Percentiles rank a stretch among this genome's conserved stretches.
These are phyloP conservation scores for Cyprinodon tularosa DNA, from an alignment of 2,113 vertebrate genomes.

Conservation along the genomic window DNA sequence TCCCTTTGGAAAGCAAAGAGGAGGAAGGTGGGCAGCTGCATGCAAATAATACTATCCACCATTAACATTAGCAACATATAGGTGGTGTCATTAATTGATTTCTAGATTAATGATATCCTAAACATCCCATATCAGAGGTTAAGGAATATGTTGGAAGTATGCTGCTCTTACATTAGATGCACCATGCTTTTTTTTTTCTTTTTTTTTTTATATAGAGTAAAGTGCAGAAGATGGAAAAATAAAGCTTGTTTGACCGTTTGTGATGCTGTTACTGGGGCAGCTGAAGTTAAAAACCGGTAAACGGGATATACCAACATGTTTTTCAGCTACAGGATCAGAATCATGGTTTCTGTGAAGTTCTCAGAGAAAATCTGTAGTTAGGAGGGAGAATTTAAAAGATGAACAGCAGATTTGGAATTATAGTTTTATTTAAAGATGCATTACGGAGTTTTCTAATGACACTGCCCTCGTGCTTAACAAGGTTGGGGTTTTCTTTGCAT, in stretches of 20 bases:
- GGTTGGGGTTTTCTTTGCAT: too few species aligned
- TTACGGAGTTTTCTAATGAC: background rate
- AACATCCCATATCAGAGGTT: background rate
- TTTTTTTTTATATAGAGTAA: too few species aligned
- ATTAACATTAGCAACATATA: background rate
- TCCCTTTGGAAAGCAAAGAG: slow-evolving; percentile 93
- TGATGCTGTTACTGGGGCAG: background rate
- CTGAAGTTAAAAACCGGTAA: background rate
- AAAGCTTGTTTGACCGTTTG: background rate
- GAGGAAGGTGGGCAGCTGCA: slow-evolving; percentile 86
- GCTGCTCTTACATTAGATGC: background rate
- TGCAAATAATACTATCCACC: slow-evolving; percentile 4
- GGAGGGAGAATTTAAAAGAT: background rate
- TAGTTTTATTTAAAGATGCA: background rate
- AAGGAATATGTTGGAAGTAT: background rate
- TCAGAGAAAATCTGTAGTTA: background rate
- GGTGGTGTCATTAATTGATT: background rate
- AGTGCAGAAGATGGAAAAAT: too few species aligned
- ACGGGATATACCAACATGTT: background rate
- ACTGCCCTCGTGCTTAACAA: background rate
- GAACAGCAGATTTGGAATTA: background rate
- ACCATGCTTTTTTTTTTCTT: background rate
- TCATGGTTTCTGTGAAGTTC: background rate
- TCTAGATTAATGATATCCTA: too few species aligned
- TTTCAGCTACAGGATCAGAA: background rate